Conservation (phyloP, 2,113 vertebrate genomes). For the Daphoenositta chrysoptera region DNA sequence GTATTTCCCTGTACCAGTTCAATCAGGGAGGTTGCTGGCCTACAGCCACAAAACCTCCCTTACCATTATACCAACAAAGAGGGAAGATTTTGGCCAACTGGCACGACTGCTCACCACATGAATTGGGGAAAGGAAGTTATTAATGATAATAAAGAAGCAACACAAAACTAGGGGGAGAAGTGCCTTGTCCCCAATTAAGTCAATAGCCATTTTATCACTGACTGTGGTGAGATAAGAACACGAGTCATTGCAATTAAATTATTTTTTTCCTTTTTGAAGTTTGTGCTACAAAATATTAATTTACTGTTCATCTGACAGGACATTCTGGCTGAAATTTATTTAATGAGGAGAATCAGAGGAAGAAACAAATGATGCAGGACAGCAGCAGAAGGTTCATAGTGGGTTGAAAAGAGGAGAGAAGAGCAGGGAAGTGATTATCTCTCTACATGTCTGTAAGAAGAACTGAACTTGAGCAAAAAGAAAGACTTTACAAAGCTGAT, state of each 20-base stretch:
- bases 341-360: slow-evolving; percentile 26
- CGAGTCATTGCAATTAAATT: neutral
- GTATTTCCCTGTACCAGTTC: neutral
- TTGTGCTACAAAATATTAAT: slow-evolving; percentile 2
- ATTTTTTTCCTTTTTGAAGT: slow-evolving; percentile 1
- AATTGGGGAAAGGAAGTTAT: neutral
- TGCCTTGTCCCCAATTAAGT: neutral
- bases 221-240: neutral
- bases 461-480: neutral
- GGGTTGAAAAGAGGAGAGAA: neutral
- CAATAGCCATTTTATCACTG: neutral
- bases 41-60: neutral
- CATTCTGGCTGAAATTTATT: slow-evolving; percentile 25
- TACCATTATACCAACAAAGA: neutral
- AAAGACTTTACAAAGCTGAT: neutral
- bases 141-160: neutral
- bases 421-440: neutral
- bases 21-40: neutral
- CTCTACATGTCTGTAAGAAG: neutral
- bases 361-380: slow-evolving; percentile 34
- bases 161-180: neutral
- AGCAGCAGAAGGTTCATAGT: neutral
- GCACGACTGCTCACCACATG: accelerated
- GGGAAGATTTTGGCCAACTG: neutral
- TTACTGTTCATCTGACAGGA: neutral